phyloP scores from a whole-genome alignment of 2,888 invertebrate species.

The Eucera pruinosa region DNA sequence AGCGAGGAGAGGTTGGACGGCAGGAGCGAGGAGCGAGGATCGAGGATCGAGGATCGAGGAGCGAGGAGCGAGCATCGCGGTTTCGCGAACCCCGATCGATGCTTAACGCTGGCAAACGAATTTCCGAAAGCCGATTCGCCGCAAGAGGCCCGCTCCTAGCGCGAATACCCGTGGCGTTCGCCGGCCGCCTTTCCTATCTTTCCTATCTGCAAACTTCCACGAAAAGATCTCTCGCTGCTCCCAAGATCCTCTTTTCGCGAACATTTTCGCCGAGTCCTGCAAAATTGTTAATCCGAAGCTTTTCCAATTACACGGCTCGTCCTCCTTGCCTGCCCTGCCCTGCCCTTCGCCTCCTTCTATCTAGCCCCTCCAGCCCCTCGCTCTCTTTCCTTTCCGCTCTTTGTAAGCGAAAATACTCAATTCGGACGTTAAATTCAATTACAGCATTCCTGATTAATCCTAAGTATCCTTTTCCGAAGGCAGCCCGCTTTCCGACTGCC shows the following conservation, averaged over 20 bases:
- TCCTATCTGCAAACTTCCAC: conserved; percentile 32
- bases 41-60: too few relatives aligned
- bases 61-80: too few relatives aligned
- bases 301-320: conserved; percentile 80
- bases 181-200: conserved; percentile 28
- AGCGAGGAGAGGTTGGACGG: too few relatives aligned
- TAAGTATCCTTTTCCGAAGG: conserved; percentile 77
- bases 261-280: conserved; percentile 82
- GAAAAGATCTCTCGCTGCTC: conserved; percentile 60
- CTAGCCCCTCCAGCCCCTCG: conserved; percentile 27
- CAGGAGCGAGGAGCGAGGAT: background rate
- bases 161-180: conserved; percentile 65
- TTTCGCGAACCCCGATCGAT: conserved; percentile 41
- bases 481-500: conserved; percentile 56
- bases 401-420: conserved; percentile 84
- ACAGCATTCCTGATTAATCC: conserved; percentile 82
- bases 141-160: conserved; percentile 70
- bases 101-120: conserved; percentile 70
- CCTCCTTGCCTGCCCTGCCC: conserved; percentile 57
- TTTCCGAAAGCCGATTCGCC: conserved; percentile 71
- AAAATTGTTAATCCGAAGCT: conserved; percentile 84
- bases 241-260: conserved; percentile 73
- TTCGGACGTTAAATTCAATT: conserved; percentile 83
- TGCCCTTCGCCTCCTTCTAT: conserved; percentile 28
- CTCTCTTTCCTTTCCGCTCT: conserved; percentile 74